Evolutionary conservation across 2,888 invertebrate genomes (phyloP), one percentile per base, ranked within the genome.

Genomic region (Lycophotia porphyrea): DNA sequence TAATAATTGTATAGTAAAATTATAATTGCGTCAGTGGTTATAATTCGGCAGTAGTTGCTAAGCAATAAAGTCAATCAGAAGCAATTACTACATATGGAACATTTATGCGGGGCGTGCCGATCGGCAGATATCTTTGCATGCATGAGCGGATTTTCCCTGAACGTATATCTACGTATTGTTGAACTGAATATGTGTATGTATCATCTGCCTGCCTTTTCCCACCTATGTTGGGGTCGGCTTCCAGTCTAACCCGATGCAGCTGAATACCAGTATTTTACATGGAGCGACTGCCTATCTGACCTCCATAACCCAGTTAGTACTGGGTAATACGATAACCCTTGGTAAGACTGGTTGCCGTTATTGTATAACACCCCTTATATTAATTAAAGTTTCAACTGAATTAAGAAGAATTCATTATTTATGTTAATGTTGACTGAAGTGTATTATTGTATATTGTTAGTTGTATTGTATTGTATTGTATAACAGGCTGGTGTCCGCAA

Each of bases 401-500:
- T 77, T 69, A 60, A 39, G 49, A 78, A 75, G 47, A 58, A 67
- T 76, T 44, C 36, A 68, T 73, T 64, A 31, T 71, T 75, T 61
- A 71, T 61, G 74, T 83, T 71, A 64, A 73, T 65, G 42, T 66
- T 67, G 81, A 81, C 76, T 80, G 75, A 84, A 58, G 74, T 78
- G 71, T 82, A 76, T 73, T 74, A 78, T 83, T 81, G 80, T 84
- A 80, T 80, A 78, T 63, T 85, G 67, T 70, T 79, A 86, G 71
- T 76, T 78, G 65, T 75, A 80, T n/a, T n/a, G n/a, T n/a, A n/a
- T n/a, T n/a, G n/a, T n/a, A n/a, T n/a, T n/a, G n/a, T n/a, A n/a
- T n/a, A n/a, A n/a, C n/a, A n/a, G n/a, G n/a, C n/a, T n/a, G n/a
- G n/a, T n/a, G n/a, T n/a, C n/a, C n/a, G n/a, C n/a, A n/a, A n/a